These are phyloP conservation scores for Rhagoletis pomonella DNA, from an alignment of 1,140 invertebrate species.

Conservation along the genomic window DNA sequence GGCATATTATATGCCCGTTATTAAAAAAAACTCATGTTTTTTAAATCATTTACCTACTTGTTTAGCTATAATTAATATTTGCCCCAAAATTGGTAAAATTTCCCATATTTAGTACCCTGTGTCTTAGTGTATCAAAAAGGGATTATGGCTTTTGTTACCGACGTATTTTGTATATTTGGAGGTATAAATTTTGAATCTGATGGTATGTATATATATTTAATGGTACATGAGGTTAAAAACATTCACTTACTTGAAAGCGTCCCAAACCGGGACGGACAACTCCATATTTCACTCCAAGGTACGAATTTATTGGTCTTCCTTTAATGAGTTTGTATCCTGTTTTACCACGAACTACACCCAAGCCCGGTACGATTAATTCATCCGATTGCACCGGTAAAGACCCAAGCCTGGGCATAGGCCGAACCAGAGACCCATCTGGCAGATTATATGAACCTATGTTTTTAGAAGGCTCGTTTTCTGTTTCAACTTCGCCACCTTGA, in stretches of 20 bases:
- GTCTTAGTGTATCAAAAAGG: no score
- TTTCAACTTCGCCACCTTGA: constrained; percentile 33
- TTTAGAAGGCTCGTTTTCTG: neutral
- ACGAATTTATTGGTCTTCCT: constrained; percentile 65
- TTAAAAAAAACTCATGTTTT: no score
- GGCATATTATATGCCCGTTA: no score
- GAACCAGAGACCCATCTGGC: neutral
- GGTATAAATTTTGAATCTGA: no score
- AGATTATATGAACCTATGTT: neutral
- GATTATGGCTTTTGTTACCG: no score
- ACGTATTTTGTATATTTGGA: no score
- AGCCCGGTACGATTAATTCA: constrained; percentile 61
- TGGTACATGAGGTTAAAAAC: no score
- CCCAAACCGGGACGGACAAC: constrained; percentile 62
- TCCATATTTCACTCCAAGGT: constrained; percentile 66
- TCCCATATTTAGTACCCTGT: no score
- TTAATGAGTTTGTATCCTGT: constrained; percentile 60
- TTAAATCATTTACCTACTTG: no score
- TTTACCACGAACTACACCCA: constrained; percentile 62
- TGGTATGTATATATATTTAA: no score
- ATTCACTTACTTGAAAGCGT: constrained; percentile 63
- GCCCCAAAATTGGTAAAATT: no score
- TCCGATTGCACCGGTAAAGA: neutral
- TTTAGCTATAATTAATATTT: no score
- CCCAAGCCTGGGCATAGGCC: neutral